phyloP scores from a whole-genome alignment of 92 coral and sea anemone genomes.

The Diadumene lineata region DNA sequence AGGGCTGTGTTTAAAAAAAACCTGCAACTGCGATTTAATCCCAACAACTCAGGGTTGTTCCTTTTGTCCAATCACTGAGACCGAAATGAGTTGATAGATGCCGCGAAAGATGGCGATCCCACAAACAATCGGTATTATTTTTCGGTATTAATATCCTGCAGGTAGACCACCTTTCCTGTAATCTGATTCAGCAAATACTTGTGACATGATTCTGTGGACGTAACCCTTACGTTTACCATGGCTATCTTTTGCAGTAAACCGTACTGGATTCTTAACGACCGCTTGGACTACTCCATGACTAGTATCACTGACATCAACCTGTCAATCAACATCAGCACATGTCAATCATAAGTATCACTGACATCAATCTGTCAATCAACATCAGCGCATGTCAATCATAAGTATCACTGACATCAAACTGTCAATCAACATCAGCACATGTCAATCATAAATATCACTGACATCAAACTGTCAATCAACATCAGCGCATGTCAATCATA shows the following conservation, averaged over 20 bases:
- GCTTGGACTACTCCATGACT: slow-evolving; percentile 98
- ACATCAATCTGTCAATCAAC: background rate
- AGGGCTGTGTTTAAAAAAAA: too few relatives aligned
- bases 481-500: background rate
- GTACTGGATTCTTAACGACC: slow-evolving; percentile 70
- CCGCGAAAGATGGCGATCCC: too few relatives aligned
- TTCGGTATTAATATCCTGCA: slow-evolving; percentile 64
- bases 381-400: background rate
- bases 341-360: background rate
- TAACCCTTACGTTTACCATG: slow-evolving; percentile 75
- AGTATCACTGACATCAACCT: slow-evolving; percentile 91
- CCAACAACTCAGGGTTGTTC: too few relatives aligned
- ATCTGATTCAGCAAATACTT: slow-evolving; percentile 94
- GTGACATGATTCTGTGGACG: slow-evolving; percentile 62
- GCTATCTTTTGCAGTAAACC: slow-evolving; percentile 30
- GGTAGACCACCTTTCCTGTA: slow-evolving; percentile 95
- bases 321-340: background rate
- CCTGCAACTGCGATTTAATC: too few relatives aligned
- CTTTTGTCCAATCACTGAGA: too few relatives aligned
- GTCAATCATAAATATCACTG: background rate
- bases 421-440: background rate
- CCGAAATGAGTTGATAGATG: too few relatives aligned
- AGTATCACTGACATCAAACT: background rate
- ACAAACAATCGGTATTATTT: background rate
- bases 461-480: background rate